phyloP scores from a whole-genome alignment of 2,888 invertebrate genomes.

The Matsumyia berberina region DNA sequence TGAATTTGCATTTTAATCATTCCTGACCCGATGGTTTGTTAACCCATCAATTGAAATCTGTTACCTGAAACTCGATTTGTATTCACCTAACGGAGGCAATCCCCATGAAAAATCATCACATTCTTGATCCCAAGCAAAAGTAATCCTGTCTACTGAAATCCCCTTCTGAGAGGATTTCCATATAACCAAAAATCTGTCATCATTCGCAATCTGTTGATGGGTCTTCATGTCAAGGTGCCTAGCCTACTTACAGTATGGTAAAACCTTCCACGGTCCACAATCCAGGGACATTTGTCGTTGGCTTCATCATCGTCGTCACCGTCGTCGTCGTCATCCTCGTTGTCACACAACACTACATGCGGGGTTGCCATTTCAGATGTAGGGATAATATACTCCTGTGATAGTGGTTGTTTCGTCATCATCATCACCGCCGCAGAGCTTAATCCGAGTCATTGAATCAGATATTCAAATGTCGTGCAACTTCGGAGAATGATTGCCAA shows the following conservation, averaged over 20 bases:
- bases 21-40: background rate
- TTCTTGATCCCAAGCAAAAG: background rate
- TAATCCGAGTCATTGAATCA: conserved; percentile 70
- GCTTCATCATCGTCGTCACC: conserved; percentile 12
- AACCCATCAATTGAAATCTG: background rate
- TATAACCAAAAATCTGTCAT: conserved; percentile 55
- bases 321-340: conserved; percentile 30
- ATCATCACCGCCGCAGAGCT: conserved; percentile 49
- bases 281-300: conserved; percentile 45
- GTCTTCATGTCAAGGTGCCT: conserved; percentile 39
- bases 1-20: background rate
- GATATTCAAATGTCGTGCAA: conserved; percentile 69
- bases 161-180: conserved; percentile 43
- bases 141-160: conserved; percentile 49
- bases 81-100: background rate
- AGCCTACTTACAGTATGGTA: background rate
- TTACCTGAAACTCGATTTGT: background rate
- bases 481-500: conserved; percentile 42
- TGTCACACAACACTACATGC: conserved; percentile 11
- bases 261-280: conserved; percentile 41
- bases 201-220: conserved; percentile 65
- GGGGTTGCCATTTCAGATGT: conserved; percentile 13
- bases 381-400: conserved; percentile 20
- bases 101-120: conserved; percentile 21
- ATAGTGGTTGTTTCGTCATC: conserved; percentile 42